phyloP scores from a whole-genome alignment of 2,797 vertebrate species.

The Crypturellus tataupa region DNA sequence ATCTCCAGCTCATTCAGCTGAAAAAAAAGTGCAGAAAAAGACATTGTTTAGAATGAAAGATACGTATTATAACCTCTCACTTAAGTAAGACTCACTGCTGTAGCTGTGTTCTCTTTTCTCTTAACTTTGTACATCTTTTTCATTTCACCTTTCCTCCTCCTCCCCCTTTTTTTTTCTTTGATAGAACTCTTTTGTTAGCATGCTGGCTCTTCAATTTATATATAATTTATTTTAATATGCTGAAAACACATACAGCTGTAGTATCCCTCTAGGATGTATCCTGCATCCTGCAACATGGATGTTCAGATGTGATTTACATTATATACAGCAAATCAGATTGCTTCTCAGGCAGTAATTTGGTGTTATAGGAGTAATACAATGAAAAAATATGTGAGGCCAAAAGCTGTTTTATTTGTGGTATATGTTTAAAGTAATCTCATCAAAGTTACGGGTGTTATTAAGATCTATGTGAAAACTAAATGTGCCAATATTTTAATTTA shows the following conservation, averaged over 20 bases:
- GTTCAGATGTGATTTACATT: background rate
- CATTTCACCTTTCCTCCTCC: background rate
- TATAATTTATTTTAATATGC: background rate
- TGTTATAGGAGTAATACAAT: background rate
- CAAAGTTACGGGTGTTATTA: background rate
- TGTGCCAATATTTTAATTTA: background rate
- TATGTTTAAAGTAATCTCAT: background rate
- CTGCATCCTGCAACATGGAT: background rate
- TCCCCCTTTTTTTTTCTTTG: background rate
- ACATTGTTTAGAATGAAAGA: conserved; percentile 54
- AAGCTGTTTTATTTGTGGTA: background rate
- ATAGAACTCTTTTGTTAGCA: background rate
- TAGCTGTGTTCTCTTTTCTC: background rate
- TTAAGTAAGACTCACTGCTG: background rate
- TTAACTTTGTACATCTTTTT: background rate
- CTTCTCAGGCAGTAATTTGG: background rate
- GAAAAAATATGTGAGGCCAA: background rate
- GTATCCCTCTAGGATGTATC: background rate
- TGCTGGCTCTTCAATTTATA: background rate
- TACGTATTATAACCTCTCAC: conserved; percentile 16
- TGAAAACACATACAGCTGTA: background rate
- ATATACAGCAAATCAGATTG: background rate
- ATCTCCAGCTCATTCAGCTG: conserved; percentile 62
- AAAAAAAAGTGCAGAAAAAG: conserved; percentile 33
- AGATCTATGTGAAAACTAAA: background rate